Conservation (phyloP, 2,888 invertebrate genomes). For the Pecten maximus region DNA sequence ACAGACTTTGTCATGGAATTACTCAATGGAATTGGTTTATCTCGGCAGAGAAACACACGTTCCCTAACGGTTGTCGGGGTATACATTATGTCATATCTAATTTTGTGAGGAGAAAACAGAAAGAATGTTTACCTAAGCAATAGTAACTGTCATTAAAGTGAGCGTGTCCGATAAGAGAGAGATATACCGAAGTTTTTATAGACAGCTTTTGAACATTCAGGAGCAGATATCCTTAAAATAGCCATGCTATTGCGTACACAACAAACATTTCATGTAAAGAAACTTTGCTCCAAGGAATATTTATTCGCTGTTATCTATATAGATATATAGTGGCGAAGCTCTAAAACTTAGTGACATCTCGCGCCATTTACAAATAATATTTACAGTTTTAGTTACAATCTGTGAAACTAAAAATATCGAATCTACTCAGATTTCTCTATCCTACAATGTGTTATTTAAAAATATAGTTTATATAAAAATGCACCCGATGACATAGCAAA, state of each 20-base stretch:
- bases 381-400: no score
- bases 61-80: not conserved
- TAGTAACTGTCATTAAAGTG: not conserved
- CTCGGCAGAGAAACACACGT: not conserved
- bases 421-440: no score
- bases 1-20: not conserved
- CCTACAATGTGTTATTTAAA: no score
- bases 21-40: constrained; percentile 17
- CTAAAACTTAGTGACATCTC: not conserved
- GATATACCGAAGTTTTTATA: not conserved
- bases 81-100: not conserved
- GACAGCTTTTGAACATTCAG: not conserved
- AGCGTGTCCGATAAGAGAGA: not conserved
- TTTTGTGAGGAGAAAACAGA: not conserved
- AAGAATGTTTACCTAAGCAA: not conserved
- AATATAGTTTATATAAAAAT: no score
- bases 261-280: not conserved
- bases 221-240: not conserved
- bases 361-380: not conserved
- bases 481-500: no score
- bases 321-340: not conserved
- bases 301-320: not conserved
- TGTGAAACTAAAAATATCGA: no score
- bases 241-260: not conserved
- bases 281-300: not conserved